Conservation (phyloP, 2,113 vertebrate species). For the Anseranas semipalmata region DNA sequence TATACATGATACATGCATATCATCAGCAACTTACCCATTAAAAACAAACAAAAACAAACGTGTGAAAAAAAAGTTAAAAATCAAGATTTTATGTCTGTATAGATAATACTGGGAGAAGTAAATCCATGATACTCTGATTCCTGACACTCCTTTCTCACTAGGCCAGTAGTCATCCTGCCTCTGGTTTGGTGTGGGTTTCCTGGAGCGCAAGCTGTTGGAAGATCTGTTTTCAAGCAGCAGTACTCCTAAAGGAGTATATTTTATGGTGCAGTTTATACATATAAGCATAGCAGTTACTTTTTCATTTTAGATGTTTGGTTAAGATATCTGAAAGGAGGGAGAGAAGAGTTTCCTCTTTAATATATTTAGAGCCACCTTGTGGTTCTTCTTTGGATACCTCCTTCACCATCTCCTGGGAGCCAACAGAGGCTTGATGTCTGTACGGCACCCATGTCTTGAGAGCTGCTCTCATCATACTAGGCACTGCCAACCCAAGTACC, state of each 20-base stretch:
- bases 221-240: not conserved
- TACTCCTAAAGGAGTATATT: not conserved
- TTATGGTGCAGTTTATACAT: not conserved
- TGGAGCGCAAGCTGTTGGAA: not conserved
- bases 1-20: not conserved
- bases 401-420: not conserved
- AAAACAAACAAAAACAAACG: not conserved
- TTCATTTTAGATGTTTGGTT: not conserved
- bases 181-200: not conserved
- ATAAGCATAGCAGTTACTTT: not conserved
- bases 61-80: not conserved
- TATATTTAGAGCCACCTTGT: not conserved
- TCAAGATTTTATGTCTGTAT: not conserved
- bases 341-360: not conserved
- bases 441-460: rapidly evolving
- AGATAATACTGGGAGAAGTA: not conserved
- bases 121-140: not conserved
- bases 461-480: not conserved
- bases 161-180: not conserved
- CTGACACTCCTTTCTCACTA: not conserved
- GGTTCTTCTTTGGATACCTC: not conserved
- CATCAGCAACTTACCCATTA: not conserved
- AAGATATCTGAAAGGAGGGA: not conserved
- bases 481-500: too few species aligned
- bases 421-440: not conserved